Percentiles rank a stretch among this genome's conserved stretches.
These are phyloP conservation scores for Dorcus parallelipipedus DNA, from an alignment of 2,888 invertebrate genomes.

Conservation along the genomic window DNA sequence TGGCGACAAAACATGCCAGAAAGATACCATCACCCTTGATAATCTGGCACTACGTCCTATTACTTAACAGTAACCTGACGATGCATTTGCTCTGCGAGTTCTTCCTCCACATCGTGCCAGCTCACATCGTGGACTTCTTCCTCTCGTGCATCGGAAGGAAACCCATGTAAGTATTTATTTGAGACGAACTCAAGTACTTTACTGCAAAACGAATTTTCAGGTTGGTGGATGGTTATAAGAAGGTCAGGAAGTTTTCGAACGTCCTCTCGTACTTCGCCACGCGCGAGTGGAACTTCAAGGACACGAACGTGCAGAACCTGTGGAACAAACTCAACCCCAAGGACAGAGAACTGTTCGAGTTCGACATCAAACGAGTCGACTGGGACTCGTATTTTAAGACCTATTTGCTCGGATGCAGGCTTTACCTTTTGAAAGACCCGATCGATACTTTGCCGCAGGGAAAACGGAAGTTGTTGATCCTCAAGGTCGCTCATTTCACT, in stretches of 20 bases:
- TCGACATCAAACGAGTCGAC: conserved; percentile 66
- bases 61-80: conserved; percentile 57
- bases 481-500: conserved; percentile 38
- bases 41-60: conserved; percentile 63
- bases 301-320: conserved; percentile 57
- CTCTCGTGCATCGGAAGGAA: conserved; percentile 53
- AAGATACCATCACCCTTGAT: conserved; percentile 56
- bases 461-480: conserved; percentile 51
- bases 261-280: conserved; percentile 77
- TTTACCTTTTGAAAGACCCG: conserved; percentile 78
- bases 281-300: conserved; percentile 71
- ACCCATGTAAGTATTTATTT: conserved; percentile 54
- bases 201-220: conserved; percentile 46
- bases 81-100: conserved; percentile 56
- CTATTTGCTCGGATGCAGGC: conserved; percentile 70
- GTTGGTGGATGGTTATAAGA: conserved; percentile 70
- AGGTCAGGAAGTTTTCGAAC: conserved; percentile 69
- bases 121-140: conserved; percentile 35
- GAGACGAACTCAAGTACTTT: too few species aligned
- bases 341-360: conserved; percentile 56
- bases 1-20: conserved; percentile 40
- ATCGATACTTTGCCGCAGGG: conserved; percentile 69
- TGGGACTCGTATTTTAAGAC: conserved; percentile 72
- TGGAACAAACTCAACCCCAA: conserved; percentile 55
- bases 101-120: conserved; percentile 61